These are phyloP conservation scores for Drosophila limbata DNA, from an alignment of 2,888 invertebrate genomes.

Conservation along the genomic window DNA sequence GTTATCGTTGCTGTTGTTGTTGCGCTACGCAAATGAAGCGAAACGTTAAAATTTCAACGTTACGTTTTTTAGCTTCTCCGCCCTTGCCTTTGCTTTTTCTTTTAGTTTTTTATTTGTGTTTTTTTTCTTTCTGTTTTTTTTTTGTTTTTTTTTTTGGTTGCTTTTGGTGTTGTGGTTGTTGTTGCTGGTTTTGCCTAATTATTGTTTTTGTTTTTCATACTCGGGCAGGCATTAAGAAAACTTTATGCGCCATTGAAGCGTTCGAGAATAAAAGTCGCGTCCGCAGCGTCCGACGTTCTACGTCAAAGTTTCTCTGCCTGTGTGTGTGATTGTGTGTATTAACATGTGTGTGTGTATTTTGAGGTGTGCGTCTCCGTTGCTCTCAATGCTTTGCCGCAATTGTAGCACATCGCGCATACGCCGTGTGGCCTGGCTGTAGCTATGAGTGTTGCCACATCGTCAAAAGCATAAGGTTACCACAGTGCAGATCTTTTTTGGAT, in stretches of 20 bases:
- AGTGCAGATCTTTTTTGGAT: not conserved
- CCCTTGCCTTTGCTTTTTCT: slow-evolving; percentile 47
- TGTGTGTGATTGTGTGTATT: slow-evolving; percentile 10
- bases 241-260: slow-evolving; percentile 81
- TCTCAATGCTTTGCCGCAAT: slow-evolving; percentile 49
- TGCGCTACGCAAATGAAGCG: slow-evolving; percentile 81
- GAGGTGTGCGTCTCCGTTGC: slow-evolving; percentile 47
- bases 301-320: slow-evolving; percentile 56
- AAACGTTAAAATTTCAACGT: slow-evolving; percentile 65
- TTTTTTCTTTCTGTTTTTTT: slow-evolving; percentile 7
- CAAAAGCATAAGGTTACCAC: slow-evolving; percentile 11
- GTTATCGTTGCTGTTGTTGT: slow-evolving; percentile 30
- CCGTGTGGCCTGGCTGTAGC: slow-evolving; percentile 40
- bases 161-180: slow-evolving; percentile 19
- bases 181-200: slow-evolving; percentile 66
- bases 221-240: slow-evolving; percentile 80
- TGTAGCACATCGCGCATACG: slow-evolving; percentile 73
- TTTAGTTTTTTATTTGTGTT: slow-evolving; percentile 16
- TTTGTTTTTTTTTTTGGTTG: slow-evolving; percentile 21
- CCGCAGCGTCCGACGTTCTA: slow-evolving; percentile 59
- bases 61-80: slow-evolving; percentile 56
- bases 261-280: slow-evolving; percentile 78
- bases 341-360: slow-evolving; percentile 22
- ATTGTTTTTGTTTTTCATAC: slow-evolving; percentile 79
- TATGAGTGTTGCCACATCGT: slow-evolving; percentile 11